Percentiles rank a stretch among this genome's conserved stretches.
These are phyloP conservation scores for Chaetura pelagica DNA, from an alignment of 2,113 vertebrate species.

Conservation along the genomic window DNA sequence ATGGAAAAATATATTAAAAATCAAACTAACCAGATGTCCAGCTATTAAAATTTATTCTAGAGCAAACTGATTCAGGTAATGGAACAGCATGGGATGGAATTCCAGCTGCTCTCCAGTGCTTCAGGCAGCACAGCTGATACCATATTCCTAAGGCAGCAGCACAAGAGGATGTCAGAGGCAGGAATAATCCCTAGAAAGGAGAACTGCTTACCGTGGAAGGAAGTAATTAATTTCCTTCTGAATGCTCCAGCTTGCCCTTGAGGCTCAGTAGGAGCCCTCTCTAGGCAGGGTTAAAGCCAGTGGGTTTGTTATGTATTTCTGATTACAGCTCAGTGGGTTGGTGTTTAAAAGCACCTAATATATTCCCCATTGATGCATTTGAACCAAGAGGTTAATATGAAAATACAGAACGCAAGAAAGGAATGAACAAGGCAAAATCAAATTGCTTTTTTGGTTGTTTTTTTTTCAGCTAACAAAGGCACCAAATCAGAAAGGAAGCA, in stretches of 20 bases:
- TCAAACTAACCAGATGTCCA: neutral
- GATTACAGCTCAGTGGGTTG: neutral
- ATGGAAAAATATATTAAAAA: neutral
- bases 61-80: neutral
- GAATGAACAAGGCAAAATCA: neutral
- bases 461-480: neutral
- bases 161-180: neutral
- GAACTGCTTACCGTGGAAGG: neutral
- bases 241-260: neutral
- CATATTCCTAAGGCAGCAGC: neutral
- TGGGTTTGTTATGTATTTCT: neutral
- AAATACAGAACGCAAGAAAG: neutral
- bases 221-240: conserved; percentile 44
- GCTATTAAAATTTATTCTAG: neutral
- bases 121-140: neutral
- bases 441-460: neutral
- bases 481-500: neutral
- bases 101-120: neutral
- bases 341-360: neutral
- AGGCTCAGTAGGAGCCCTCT: neutral
- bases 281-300: neutral
- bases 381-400: neutral
- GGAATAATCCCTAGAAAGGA: neutral
- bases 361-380: neutral
- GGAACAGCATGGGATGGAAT: neutral